Evolutionary conservation across 2,113 vertebrate genomes (phyloP).

Genomic region (Rhinoderma darwinii): DNA sequence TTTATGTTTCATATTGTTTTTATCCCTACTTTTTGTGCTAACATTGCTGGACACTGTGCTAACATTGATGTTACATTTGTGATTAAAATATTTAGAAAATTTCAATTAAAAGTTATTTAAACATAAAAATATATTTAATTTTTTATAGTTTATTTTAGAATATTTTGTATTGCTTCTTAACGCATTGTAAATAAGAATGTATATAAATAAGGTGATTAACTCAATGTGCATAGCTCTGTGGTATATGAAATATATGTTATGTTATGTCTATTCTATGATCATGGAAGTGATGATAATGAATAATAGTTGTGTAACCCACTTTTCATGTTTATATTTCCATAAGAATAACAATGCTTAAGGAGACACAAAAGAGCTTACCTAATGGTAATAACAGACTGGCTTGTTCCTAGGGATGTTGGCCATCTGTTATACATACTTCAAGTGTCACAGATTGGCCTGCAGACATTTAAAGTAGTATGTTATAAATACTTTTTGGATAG

Average conservation of each 20-base stretch:
- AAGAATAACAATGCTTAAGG: conserved; percentile 44
- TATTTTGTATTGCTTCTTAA: no score
- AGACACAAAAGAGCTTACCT: conserved; percentile 46
- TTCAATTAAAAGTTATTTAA: no score
- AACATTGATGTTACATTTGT: no score
- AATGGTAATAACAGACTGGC: conserved; percentile 55
- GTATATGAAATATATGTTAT: not conserved
- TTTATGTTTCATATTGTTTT: no score
- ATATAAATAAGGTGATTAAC: not conserved
- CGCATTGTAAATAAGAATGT: no score
- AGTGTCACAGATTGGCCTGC: conserved; percentile 56
- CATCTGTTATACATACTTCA: conserved; percentile 59
- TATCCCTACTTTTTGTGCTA: no score
- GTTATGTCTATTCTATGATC: not conserved
- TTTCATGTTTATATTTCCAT: conserved; percentile 23
- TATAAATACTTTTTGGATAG: conserved; percentile 60
- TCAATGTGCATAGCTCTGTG: not conserved
- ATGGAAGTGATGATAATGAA: not conserved
- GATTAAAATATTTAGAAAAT: no score
- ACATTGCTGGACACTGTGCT: no score
- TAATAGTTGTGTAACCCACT: conserved; percentile 6
- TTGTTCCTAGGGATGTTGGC: conserved; percentile 49
- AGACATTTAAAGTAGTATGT: conserved; percentile 59
- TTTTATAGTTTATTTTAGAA: no score
- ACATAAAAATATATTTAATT: no score